Evolutionary conservation across 1,140 invertebrate species (phyloP).

Genomic region (Ladona fulva): DNA sequence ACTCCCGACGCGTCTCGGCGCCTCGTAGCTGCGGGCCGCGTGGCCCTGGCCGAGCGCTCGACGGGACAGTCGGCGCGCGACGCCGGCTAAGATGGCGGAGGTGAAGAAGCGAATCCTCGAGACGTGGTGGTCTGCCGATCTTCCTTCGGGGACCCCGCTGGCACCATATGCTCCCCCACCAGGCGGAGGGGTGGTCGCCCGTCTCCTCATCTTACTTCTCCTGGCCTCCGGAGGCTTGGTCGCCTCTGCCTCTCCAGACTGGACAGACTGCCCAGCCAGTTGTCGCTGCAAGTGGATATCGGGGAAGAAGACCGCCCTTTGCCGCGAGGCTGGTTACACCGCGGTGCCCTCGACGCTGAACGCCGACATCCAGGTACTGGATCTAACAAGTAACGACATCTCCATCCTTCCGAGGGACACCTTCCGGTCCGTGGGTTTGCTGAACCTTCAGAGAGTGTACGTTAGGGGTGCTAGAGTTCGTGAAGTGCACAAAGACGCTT

Average conservation of each 20-base stretch:
- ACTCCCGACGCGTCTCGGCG: background rate
- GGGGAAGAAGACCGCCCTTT: slow-evolving; percentile 77
- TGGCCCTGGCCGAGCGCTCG: background rate
- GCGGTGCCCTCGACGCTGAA: slow-evolving; percentile 62
- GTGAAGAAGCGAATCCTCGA: background rate
- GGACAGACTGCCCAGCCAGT: slow-evolving; percentile 69
- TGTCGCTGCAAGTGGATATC: slow-evolving; percentile 84
- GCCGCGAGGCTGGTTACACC: slow-evolving; percentile 63
- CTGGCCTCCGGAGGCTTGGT: slow-evolving; percentile 33
- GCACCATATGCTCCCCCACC: background rate
- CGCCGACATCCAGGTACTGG: slow-evolving; percentile 75
- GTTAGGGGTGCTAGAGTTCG: slow-evolving; percentile 61
- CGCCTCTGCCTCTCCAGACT: slow-evolving; percentile 49
- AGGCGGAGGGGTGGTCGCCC: slow-evolving; percentile 9
- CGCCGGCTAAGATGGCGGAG: background rate
- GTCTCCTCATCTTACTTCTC: slow-evolving; percentile 22
- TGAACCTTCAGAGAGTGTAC: slow-evolving; percentile 77
- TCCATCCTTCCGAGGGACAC: slow-evolving; percentile 64
- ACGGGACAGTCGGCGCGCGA: background rate
- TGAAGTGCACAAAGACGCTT: slow-evolving; percentile 69
- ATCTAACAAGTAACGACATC: slow-evolving; percentile 70
- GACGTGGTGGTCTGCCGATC: no score
- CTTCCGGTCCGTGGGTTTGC: slow-evolving; percentile 64
- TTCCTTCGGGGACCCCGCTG: background rate
- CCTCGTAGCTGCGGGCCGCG: background rate